A percentile compares a stretch with the other conserved stretches of the same genome.
phyloP scores from a whole-genome alignment of 2,113 vertebrate species.

The Mobula hypostoma region DNA sequence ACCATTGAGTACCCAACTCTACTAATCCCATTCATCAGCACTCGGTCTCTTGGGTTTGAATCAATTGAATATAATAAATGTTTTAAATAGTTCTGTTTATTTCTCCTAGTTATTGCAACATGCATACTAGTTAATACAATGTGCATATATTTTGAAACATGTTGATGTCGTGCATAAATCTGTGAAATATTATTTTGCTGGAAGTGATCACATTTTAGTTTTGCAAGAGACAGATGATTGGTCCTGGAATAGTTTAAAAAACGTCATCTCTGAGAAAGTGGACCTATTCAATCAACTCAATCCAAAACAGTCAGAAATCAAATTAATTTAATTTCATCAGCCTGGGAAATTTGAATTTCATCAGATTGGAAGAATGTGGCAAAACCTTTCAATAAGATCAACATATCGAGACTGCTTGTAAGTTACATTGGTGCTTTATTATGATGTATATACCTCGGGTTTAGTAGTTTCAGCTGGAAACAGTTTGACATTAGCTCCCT shows the following conservation, averaged over 20 bases:
- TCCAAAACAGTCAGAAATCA: not conserved
- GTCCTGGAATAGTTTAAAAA: not conserved
- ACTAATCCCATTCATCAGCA: too few species aligned
- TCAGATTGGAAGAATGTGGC: not conserved
- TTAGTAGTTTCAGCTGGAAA: slow-evolving; percentile 4
- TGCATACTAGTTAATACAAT: not conserved
- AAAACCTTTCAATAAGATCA: not conserved
- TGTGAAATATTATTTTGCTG: not conserved
- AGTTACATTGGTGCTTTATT: not conserved
- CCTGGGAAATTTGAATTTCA: not conserved
- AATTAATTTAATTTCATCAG: slow-evolving; percentile 1
- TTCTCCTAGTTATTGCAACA: not conserved
- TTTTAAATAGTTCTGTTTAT: not conserved
- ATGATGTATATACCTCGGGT: not conserved
- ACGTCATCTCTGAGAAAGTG: not conserved
- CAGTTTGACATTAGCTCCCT: not conserved
- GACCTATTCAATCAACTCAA: not conserved
- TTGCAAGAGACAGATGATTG: not conserved
- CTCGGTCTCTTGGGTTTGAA: not conserved
- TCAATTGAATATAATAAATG: not conserved
- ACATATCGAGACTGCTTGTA: not conserved
- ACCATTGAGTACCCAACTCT: too few species aligned
- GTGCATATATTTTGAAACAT: not conserved
- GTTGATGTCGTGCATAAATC: not conserved
- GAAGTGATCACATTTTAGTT: not conserved